Percentiles rank a stretch among this genome's conserved stretches.
Conservation (phyloP, 2,888 invertebrate genomes). For the Apantesis nais region DNA sequence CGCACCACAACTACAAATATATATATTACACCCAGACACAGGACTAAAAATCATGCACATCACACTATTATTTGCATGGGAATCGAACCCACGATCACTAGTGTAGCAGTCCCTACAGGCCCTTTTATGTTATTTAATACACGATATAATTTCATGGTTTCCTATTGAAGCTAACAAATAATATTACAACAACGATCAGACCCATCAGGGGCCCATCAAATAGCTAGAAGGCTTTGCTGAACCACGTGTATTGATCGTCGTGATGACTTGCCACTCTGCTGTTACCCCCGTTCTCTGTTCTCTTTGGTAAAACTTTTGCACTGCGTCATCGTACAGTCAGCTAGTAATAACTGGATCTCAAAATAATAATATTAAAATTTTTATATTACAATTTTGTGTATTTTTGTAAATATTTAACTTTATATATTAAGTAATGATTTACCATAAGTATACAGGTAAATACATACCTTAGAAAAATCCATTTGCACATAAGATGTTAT, state of each 20-base stretch:
- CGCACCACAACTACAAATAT: too few relatives aligned
- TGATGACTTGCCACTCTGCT: conserved; percentile 38
- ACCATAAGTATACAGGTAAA: too few relatives aligned
- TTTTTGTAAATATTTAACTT: too few relatives aligned
- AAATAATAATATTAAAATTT: background rate
- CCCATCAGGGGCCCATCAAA: conserved; percentile 26
- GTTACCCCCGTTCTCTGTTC: conserved; percentile 23
- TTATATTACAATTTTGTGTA: background rate
- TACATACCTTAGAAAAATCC: too few relatives aligned
- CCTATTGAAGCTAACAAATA: background rate
- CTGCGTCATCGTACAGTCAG: conserved; percentile 20
- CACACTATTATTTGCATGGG: too few relatives aligned
- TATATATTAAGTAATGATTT: too few relatives aligned
- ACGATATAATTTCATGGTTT: too few relatives aligned
- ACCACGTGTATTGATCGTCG: conserved; percentile 45
- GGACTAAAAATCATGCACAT: too few relatives aligned
- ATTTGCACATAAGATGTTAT: too few relatives aligned
- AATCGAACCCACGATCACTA: too few relatives aligned
- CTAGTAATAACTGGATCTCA: background rate
- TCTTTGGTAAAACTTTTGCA: conserved; percentile 20
- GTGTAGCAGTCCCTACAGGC: background rate
- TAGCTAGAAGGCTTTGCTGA: conserved; percentile 31
- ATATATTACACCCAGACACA: too few relatives aligned
- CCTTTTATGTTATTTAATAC: too few relatives aligned
- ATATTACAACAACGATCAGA: conserved; percentile 4